Evolutionary conservation across 2,797 vertebrate species (phyloP).

Genomic region (Eleutherodactylus coqui): DNA sequence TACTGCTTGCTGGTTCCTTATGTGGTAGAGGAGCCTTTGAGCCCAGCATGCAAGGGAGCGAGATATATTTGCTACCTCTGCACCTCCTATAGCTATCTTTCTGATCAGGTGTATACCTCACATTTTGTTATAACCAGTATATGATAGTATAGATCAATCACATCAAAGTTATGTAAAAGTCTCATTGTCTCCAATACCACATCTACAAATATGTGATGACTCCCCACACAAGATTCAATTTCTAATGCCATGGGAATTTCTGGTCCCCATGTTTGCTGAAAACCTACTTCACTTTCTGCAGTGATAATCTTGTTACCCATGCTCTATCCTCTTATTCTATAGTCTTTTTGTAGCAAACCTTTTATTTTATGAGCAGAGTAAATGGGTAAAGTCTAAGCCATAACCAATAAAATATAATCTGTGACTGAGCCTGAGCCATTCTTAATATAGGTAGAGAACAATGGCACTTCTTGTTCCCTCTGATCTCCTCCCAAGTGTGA

Average conservation of each 20-base stretch:
- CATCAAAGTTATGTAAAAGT: not conserved
- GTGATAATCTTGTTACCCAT: constrained; percentile 41
- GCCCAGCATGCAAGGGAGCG: too few species aligned
- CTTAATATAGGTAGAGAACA: constrained; percentile 78
- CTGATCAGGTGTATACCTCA: not conserved
- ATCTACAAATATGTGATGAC: not conserved
- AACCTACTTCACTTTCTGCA: constrained; percentile 15
- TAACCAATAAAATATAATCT: constrained; percentile 79
- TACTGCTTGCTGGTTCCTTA: too few species aligned
- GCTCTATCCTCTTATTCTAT: constrained; percentile 31
- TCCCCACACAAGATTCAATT: not conserved
- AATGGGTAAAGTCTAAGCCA: constrained; percentile 77
- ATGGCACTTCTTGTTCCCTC: constrained; percentile 78
- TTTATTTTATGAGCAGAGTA: constrained; percentile 83
- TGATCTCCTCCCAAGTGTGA: constrained; percentile 77
- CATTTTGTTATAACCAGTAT: not conserved
- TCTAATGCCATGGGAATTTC: not conserved
- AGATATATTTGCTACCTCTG: too few species aligned
- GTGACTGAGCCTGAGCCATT: constrained; percentile 75
- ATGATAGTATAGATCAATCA: not conserved
- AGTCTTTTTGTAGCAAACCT: constrained; percentile 66
- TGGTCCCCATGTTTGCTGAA: not conserved
- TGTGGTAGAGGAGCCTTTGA: too few species aligned
- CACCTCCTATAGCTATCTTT: not conserved
- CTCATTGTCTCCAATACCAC: not conserved